Evolutionary conservation across 2,888 invertebrate genomes (phyloP).

Genomic region (Eustalomyia histrio): DNA sequence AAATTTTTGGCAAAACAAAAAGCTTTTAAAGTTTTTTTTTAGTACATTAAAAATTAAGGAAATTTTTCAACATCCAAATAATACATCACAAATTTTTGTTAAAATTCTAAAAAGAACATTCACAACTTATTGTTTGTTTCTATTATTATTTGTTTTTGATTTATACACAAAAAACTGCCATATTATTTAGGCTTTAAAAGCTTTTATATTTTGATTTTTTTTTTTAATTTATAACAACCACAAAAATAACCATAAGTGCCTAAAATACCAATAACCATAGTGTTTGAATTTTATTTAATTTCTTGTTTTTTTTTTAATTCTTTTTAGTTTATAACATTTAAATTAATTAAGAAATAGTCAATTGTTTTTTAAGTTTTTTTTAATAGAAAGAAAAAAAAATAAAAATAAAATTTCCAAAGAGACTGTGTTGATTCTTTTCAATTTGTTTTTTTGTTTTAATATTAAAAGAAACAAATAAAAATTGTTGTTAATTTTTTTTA

Average conservation of each 20-base stretch:
- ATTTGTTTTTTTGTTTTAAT: conserved; percentile 24
- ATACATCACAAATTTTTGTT: conserved; percentile 51
- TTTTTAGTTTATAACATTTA: neutral
- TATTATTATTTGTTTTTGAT: conserved; percentile 17
- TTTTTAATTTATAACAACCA: conserved; percentile 11
- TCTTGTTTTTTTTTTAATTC: neutral
- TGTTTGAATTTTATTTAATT: conserved; percentile 14
- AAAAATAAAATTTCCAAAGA: conserved; percentile 63
- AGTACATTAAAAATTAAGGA: neutral
- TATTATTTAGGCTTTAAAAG: conserved; percentile 54
- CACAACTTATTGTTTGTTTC: conserved; percentile 12
- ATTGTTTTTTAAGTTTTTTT: conserved; percentile 51
- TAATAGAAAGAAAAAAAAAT: conserved; percentile 10
- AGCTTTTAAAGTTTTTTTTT: conserved; percentile 50
- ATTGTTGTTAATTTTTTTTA: conserved; percentile 41
- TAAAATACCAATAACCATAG: conserved; percentile 49
- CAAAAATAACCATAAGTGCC: conserved; percentile 61
- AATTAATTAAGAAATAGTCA: conserved; percentile 53
- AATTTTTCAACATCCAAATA: conserved; percentile 11
- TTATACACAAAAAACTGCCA: conserved; percentile 54
- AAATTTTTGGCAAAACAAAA: conserved; percentile 2
- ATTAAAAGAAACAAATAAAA: conserved; percentile 17
- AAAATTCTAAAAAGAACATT: neutral
- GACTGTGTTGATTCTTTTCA: conserved; percentile 59
- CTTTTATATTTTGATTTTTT: conserved; percentile 41